Percentiles rank a stretch among this genome's conserved stretches.
phyloP scores from a whole-genome alignment of 2,113 vertebrate genomes.

The Porphyrio hochstetteri region DNA sequence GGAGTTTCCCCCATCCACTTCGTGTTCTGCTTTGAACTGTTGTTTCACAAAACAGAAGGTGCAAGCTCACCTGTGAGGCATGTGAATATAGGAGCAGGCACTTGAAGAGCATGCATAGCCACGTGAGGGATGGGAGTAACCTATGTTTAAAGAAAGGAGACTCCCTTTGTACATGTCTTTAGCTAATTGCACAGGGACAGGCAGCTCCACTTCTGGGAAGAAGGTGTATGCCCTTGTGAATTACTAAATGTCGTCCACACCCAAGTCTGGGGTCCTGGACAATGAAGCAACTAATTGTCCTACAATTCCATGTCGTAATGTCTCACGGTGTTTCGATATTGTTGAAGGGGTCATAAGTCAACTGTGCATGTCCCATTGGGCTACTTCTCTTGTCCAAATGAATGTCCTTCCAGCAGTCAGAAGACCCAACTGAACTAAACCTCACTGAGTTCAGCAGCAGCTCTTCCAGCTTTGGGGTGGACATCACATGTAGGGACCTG shows the following conservation, averaged over 20 bases:
- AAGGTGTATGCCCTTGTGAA: not conserved
- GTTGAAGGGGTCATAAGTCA: not conserved
- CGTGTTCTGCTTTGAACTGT: not conserved
- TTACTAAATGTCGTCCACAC: not conserved
- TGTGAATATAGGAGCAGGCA: not conserved
- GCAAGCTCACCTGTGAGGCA: not conserved
- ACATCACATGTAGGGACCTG: not conserved
- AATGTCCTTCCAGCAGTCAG: not conserved
- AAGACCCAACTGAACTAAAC: not conserved
- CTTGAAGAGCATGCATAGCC: not conserved
- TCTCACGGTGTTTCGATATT: not conserved
- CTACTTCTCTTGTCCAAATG: not conserved
- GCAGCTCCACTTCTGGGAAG: not conserved
- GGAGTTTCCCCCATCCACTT: not conserved
- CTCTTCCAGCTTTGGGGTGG: not conserved
- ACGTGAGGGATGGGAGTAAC: not conserved
- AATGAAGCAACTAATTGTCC: conserved; percentile 13
- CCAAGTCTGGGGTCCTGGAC: not conserved
- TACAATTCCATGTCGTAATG: not conserved
- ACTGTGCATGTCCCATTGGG: not conserved
- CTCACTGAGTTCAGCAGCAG: not conserved
- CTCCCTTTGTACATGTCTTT: not conserved
- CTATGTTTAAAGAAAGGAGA: not conserved
- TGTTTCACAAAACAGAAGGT: not conserved
- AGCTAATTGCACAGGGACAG: not conserved